phyloP scores from a whole-genome alignment of 2,113 vertebrate species.

The Phasianus colchicus region DNA sequence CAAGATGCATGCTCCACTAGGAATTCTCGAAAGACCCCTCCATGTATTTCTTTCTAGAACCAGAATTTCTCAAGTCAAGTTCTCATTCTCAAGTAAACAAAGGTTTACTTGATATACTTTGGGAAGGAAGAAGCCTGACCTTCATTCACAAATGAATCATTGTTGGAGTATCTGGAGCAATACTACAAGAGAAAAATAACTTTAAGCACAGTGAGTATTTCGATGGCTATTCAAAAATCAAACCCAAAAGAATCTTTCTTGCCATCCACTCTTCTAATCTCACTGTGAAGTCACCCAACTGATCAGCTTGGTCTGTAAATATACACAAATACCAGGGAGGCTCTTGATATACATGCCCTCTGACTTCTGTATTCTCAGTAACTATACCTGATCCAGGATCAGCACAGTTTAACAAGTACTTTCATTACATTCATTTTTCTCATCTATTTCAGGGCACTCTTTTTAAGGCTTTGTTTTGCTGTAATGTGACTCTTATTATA shows the following conservation, averaged over 20 bases:
- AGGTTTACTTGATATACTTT: not conserved
- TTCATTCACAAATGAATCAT: not conserved
- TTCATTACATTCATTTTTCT: not conserved
- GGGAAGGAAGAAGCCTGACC: not conserved
- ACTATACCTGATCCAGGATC: not conserved
- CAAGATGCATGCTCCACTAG: not conserved
- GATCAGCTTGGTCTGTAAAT: not conserved
- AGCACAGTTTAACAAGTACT: not conserved
- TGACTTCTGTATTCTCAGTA: not conserved
- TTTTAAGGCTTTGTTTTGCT: not conserved
- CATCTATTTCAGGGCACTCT: not conserved
- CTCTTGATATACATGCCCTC: not conserved
- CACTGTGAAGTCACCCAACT: not conserved
- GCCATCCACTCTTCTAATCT: not conserved
- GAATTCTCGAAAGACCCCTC: not conserved
- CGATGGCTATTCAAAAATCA: not conserved
- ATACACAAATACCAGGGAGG: not conserved
- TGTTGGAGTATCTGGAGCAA: not conserved
- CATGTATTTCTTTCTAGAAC: not conserved
- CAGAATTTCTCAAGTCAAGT: not conserved
- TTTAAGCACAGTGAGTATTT: not conserved
- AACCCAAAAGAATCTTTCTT: not conserved
- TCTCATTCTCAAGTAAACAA: too few species aligned
- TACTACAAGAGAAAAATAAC: not conserved
- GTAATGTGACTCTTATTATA: constrained; percentile 13